phyloP scores from a whole-genome alignment of 2,113 vertebrate species.

The Semicossyphus pulcher region DNA sequence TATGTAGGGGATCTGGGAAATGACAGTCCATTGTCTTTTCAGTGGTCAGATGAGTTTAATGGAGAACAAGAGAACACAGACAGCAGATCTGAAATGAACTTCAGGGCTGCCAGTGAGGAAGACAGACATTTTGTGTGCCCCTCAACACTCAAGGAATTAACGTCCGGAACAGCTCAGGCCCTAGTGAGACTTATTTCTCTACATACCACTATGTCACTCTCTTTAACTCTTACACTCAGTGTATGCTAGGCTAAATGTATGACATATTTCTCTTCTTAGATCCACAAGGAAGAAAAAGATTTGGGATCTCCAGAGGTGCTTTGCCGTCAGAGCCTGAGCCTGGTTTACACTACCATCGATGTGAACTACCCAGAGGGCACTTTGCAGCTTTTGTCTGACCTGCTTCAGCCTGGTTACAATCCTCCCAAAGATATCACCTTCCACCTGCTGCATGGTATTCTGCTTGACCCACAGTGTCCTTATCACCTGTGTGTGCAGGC shows the following conservation, averaged over 20 bases:
- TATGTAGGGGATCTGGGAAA: neutral
- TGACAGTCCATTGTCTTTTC: conserved; percentile 43
- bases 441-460: conserved; percentile 86
- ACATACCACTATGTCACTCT: neutral
- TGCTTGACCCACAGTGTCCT: conserved; percentile 81
- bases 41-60: conserved; percentile 50
- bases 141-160: conserved; percentile 58
- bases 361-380: conserved; percentile 90
- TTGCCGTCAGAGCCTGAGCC: conserved; percentile 85
- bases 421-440: conserved; percentile 86
- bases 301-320: conserved; percentile 77
- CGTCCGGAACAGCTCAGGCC: conserved; percentile 42
- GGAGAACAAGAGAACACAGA: conserved; percentile 40
- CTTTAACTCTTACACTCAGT: neutral
- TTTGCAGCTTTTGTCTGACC: conserved; percentile 90
- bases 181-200: conserved; percentile 60
- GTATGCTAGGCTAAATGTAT: neutral
- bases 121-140: conserved; percentile 71
- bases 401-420: conserved; percentile 85
- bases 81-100: conserved; percentile 29
- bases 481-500: conserved; percentile 84
- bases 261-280: conserved; percentile 31
- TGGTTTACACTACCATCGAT: conserved; percentile 90
- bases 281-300: conserved; percentile 47
- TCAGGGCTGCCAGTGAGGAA: conserved; percentile 37